Base-by-base conservation (phyloP, 2,888 invertebrate genomes). In the Leptopterna dolabrata region DNA sequence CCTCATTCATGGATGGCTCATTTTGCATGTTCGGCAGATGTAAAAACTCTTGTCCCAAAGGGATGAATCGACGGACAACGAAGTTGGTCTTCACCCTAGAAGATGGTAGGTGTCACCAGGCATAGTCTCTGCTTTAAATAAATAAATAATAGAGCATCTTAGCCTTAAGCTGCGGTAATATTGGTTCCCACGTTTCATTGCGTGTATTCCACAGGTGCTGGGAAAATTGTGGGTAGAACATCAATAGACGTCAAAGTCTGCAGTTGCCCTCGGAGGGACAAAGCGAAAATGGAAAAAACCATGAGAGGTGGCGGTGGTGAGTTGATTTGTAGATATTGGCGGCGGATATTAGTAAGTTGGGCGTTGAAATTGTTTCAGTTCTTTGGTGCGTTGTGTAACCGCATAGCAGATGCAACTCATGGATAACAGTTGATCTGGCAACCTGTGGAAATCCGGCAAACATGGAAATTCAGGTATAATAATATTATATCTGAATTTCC, bases 211-310 rank as follows among this genome's bases (percentile, higher is more conserved):
- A 16, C 45, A 78, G 78, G 78, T 16, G 24, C 19, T 27, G 85
- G 85, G 11, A 47, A 45, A 73, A 85, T 85, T 73, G 14, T 94
- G 41, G 86, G 80, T 14, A 93, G 96, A 0, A 93, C 94, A 89
- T 92, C 93, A 11, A 92, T 96, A 0, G 94, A 94, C n/a, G 94
- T 95, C 0, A 92, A 96, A 73, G 94, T 96, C n/a, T 96, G 96
- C 91, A 95, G 96, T 0, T 96, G 96, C 90, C 96, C 96, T 0
- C 94, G 95, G 9, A 92, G 96, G 0, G 96, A 96, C 91, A 93
- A 95, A 90, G 92, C 92, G 41, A 94, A 94, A 84, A 95, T 95
- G 85, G 95, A 95, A 63, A 82, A 86, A 45, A 29, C 41, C 1
- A n/a, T 51, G 14, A 81, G 51, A 24, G 1, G 24, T 41, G 41